phyloP scores from a whole-genome alignment of 2,113 vertebrate species.

The Carettochelys insculpta region DNA sequence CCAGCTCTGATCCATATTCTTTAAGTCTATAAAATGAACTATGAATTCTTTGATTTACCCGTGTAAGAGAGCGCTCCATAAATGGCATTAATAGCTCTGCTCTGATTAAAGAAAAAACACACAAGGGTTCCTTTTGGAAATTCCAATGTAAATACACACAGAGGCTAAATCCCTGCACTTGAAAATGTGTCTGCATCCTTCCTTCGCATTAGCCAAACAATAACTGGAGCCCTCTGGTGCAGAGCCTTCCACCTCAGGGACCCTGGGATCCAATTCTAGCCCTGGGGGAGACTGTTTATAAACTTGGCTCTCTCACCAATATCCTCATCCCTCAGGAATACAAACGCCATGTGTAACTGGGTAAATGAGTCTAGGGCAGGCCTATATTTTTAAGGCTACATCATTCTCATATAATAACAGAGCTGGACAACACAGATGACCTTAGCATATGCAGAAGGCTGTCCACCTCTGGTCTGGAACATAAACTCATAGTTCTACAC shows the following conservation, averaged over 20 bases:
- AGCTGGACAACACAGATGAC: neutral
- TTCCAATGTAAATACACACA: neutral
- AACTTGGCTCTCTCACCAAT: accelerated
- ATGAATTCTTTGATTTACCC: slow-evolving; percentile 22
- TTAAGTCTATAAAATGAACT: slow-evolving; percentile 11
- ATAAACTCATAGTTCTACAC: too few relatives aligned
- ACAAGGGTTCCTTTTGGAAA: neutral
- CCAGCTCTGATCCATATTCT: neutral
- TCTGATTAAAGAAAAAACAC: neutral
- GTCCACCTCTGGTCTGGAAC: too few relatives aligned
- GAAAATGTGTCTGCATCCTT: neutral
- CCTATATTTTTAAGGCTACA: neutral
- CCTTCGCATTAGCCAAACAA: neutral
- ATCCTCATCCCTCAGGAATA: neutral
- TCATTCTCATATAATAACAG: neutral
- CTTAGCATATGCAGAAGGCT: too few relatives aligned
- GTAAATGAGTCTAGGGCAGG: neutral
- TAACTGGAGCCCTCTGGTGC: accelerated
- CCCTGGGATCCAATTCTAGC: neutral
- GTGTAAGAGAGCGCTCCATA: neutral
- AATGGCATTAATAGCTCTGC: neutral
- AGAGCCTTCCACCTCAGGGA: neutral
- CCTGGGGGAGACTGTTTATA: too few relatives aligned
- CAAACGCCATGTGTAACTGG: neutral
- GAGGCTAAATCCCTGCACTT: neutral